phyloP scores from a whole-genome alignment of 92 coral and sea anemone genomes.

The Zoanthus sociatus region DNA sequence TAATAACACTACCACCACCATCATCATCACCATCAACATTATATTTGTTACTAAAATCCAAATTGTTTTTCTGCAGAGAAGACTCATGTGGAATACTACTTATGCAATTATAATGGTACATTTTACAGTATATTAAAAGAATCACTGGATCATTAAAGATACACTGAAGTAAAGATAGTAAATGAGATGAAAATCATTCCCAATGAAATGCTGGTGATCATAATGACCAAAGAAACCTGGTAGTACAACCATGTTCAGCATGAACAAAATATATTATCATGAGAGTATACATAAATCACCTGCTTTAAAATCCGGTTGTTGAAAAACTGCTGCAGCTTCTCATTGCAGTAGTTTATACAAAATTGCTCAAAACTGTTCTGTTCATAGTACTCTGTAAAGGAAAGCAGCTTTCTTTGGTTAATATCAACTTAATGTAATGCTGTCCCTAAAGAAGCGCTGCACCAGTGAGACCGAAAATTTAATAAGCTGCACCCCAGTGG shows the following conservation, averaged over 20 bases:
- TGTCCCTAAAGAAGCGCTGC: no score
- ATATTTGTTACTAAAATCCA: no score
- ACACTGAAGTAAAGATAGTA: neutral
- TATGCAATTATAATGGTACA: no score
- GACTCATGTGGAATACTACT: no score
- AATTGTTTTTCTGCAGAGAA: no score
- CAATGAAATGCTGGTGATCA: neutral
- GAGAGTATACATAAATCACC: conserved; percentile 45
- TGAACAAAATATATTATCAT: neutral
- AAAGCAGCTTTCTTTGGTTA: neutral
- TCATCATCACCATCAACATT: no score
- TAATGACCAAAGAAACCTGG: neutral
- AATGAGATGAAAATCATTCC: neutral
- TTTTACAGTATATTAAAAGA: no score
- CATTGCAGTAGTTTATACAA: conserved; percentile 98
- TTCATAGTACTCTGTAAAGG: conserved; percentile 81
- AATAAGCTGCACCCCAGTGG: no score
- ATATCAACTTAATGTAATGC: neutral
- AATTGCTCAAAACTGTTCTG: conserved; percentile 97
- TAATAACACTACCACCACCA: no score
- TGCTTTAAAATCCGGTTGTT: conserved; percentile 95
- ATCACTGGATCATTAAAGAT: no score
- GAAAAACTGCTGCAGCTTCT: conserved; percentile 94
- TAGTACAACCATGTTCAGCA: neutral
- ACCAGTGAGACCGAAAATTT: no score